Evolutionary conservation across 2,888 invertebrate species (phyloP).

Genomic region (Argyra leucocephala): DNA sequence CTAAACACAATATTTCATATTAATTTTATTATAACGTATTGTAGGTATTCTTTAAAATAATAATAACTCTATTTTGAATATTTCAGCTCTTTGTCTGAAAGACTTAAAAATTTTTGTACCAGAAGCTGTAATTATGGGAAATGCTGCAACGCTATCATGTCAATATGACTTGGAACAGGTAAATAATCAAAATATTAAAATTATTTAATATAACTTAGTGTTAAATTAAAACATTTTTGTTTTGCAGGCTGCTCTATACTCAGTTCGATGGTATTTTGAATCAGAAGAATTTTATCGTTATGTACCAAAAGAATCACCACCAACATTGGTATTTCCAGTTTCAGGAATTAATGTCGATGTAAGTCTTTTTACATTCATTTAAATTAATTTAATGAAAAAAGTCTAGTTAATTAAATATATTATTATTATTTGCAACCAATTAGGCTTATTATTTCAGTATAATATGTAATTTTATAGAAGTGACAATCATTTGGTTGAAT

Average conservation of each 20-base stretch:
- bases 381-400: too few relatives aligned
- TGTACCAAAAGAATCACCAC: slow-evolving; percentile 51
- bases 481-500: too few relatives aligned
- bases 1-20: too few relatives aligned
- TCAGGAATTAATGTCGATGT: slow-evolving; percentile 53
- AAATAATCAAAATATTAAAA: slow-evolving; percentile 23
- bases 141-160: slow-evolving; percentile 43
- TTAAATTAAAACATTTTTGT: background rate
- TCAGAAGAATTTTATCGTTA: slow-evolving; percentile 54
- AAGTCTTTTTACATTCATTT: slow-evolving; percentile 36
- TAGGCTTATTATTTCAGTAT: too few relatives aligned
- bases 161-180: slow-evolving; percentile 45
- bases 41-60: too few relatives aligned
- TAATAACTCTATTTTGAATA: too few relatives aligned
- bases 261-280: slow-evolving; percentile 56
- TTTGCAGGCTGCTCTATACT: slow-evolving; percentile 47
- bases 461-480: too few relatives aligned
- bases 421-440: too few relatives aligned
- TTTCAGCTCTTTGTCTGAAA: slow-evolving; percentile 39
- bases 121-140: slow-evolving; percentile 44
- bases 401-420: too few relatives aligned
- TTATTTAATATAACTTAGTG: background rate
- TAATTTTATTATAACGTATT: too few relatives aligned
- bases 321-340: slow-evolving; percentile 48
- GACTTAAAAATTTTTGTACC: slow-evolving; percentile 44